Evolutionary conservation across 2,113 vertebrate genomes (phyloP), one percentile per base, ranked within the genome.

Genomic region (Pongo pygmaeus): DNA sequence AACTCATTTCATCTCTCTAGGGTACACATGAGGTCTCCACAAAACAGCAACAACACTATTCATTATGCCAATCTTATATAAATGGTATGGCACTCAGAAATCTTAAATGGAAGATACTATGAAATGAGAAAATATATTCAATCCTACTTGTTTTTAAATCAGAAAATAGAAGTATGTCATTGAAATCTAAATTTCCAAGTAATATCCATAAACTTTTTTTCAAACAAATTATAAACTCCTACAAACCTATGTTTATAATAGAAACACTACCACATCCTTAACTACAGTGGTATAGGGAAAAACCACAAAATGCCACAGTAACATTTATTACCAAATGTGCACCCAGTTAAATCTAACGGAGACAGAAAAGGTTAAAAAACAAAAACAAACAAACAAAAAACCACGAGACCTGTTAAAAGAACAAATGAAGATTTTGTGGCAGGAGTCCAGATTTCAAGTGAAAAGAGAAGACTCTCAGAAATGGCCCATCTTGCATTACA

Each of bases 241-340:
- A 61, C 6, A 81, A 91, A 59, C 10, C 67, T 91, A 78, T 16
- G 18, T 67, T 92, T 95, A 27, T 83, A 83, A 94, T 57, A 84
- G 72, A 96, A 95, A 67, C 57, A 91, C n/a, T 84, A 85, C 72
- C 79, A 89, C 69, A 94, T 92, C 84, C 18, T 89, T 81, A 88
- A 81, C 43, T 83, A 30, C 9, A 69, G 27, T 55, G 48, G 85
- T 38, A 59, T 7, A 77, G 13, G 50, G 59, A 57, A 96, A 89
- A 70, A 32, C n/a, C 43, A 92, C 80, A 85, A 86, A 97, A 96
- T 92, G 27, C 32, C 83, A 69, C 25, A 27, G 32, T 70, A 79
- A 43, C 40, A 32, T 81, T 89, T 80, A 92, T 52, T 48, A 93
- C 88, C 74, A 88, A 93, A 50, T 89, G 30, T 67, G 61, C 30